Evolutionary conservation across 2,113 vertebrate species (phyloP).

Genomic region (Alethe diademata): DNA sequence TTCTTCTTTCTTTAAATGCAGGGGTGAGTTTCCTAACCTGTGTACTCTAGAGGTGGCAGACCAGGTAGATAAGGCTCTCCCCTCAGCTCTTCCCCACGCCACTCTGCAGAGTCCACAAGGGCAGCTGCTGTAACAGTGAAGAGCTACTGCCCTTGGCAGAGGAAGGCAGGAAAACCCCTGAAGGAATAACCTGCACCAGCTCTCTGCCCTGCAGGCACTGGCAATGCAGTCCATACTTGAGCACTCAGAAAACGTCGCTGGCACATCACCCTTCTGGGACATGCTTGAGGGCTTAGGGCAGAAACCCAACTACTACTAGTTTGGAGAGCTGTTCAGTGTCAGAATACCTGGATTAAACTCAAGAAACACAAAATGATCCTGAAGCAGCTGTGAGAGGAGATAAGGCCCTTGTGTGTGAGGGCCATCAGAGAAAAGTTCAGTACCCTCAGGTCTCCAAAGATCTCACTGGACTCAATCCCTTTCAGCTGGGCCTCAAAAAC

Average conservation of each 20-base stretch:
- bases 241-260: not conserved
- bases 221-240: rapidly evolving
- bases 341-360: not conserved
- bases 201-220: not conserved
- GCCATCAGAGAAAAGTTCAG: not conserved
- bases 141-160: not conserved
- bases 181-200: not conserved
- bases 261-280: not conserved
- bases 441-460: not conserved
- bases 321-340: not conserved
- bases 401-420: rapidly evolving
- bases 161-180: not conserved
- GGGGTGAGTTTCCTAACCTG: not conserved
- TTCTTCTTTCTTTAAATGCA: not conserved
- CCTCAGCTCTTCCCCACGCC: not conserved
- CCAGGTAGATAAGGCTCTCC: not conserved
- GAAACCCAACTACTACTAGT: not conserved
- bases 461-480: not conserved
- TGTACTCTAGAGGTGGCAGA: not conserved
- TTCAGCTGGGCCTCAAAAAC: not conserved
- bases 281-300: not conserved
- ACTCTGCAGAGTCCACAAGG: not conserved
- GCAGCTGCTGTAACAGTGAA: not conserved
- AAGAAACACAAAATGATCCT: not conserved
- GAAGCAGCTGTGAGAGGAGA: not conserved